phyloP scores from a whole-genome alignment of 2,797 vertebrate genomes.

The Fistularia tabacaria region DNA sequence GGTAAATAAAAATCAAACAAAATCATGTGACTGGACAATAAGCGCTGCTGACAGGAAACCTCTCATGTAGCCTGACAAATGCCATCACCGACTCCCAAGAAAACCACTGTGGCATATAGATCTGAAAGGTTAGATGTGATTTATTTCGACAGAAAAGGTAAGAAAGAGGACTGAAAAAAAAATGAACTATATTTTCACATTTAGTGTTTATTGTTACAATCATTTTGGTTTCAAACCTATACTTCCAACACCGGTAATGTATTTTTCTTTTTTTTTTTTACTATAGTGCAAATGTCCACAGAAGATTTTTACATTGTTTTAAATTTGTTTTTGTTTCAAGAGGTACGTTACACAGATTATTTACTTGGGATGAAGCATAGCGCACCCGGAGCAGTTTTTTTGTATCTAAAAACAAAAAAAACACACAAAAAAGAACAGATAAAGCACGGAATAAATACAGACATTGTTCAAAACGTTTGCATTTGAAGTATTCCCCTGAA shows the following conservation, averaged over 20 bases:
- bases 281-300: conserved; percentile 40
- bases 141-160: too few relatives aligned
- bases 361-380: conserved; percentile 17
- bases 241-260: conserved; percentile 34
- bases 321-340: conserved; percentile 30
- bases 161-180: background rate
- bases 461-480: conserved; percentile 59
- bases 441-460: conserved; percentile 67
- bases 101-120: too few relatives aligned
- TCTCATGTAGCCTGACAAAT: too few relatives aligned
- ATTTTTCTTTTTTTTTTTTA: conserved; percentile 14
- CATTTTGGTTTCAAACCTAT: conserved; percentile 2
- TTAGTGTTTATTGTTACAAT: conserved; percentile 72
- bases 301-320: conserved; percentile 31
- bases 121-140: too few relatives aligned
- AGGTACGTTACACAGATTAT: conserved; percentile 25
- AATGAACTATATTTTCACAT: background rate
- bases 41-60: too few relatives aligned
- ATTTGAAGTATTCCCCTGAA: conserved; percentile 55
- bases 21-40: too few relatives aligned
- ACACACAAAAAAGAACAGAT: conserved; percentile 12
- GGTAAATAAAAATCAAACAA: too few relatives aligned
- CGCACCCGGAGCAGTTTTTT: conserved; percentile 25
- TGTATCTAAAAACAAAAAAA: conserved; percentile 32
- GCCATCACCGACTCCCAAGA: too few relatives aligned